Evolutionary conservation across 2,797 vertebrate genomes (phyloP).

Genomic region (Pseudocheirus occidentalis): DNA sequence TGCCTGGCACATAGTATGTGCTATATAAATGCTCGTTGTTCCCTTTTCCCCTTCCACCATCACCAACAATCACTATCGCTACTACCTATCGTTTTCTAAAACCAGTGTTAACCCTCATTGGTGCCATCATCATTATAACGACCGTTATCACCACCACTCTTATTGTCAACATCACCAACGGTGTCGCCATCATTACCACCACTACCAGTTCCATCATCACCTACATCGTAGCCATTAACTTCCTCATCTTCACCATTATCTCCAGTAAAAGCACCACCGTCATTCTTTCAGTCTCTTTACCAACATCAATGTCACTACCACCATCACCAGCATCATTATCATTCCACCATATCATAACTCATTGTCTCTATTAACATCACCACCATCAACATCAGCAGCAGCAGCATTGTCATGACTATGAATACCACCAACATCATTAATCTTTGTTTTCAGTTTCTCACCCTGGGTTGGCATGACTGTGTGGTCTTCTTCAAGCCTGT

Average conservation of each 20-base stretch:
- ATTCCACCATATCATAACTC: not conserved
- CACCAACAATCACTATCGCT: not conserved
- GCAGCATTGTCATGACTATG: fast-evolving
- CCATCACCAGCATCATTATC: not conserved
- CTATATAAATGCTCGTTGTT: not conserved
- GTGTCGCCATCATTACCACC: not conserved
- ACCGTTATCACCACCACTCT: not conserved
- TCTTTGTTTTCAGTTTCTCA: not conserved
- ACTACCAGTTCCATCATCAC: fast-evolving
- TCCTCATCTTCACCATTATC: not conserved
- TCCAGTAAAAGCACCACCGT: fast-evolving
- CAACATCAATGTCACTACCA: too few relatives aligned
- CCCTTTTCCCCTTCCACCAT: not conserved
- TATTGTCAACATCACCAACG: not conserved
- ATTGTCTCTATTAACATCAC: not conserved
- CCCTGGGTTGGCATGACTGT: not conserved
- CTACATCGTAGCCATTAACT: not conserved
- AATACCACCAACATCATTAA: not conserved
- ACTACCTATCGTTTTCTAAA: not conserved
- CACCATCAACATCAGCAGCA: fast-evolving
- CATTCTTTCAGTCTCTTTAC: not conserved
- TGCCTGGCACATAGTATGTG: not conserved
- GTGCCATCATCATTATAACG: not conserved
- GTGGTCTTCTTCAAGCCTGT: not conserved
- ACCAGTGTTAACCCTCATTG: not conserved